Conservation (phyloP, 2,113 vertebrate species). For the Leptocoma aspasia region DNA sequence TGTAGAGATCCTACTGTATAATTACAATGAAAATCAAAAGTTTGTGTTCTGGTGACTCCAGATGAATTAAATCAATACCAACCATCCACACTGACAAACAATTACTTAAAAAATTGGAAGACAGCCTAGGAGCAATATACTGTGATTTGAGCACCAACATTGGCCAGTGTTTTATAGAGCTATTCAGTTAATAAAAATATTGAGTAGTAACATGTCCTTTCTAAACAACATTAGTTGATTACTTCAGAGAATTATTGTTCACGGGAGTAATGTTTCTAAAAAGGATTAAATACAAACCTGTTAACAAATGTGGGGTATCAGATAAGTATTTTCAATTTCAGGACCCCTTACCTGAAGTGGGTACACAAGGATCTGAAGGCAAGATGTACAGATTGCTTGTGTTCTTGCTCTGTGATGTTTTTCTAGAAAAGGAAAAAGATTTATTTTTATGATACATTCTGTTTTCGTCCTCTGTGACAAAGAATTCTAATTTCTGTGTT, state of each 20-base stretch:
- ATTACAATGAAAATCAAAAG: background rate
- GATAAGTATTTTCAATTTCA: background rate
- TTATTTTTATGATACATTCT: background rate
- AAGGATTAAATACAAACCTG: background rate
- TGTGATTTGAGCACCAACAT: background rate
- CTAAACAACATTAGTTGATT: background rate
- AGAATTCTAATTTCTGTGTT: background rate
- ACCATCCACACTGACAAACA: background rate
- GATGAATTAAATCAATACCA: background rate
- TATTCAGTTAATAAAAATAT: background rate
- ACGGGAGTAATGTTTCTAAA: background rate
- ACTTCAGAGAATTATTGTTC: background rate
- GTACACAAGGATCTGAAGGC: conserved; percentile 93
- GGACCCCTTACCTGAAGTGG: conserved; percentile 87
- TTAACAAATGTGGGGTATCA: background rate
- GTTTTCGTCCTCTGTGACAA: background rate
- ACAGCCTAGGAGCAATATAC: background rate
- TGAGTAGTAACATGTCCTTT: background rate
- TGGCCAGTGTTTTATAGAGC: background rate
- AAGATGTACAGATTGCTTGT: conserved; percentile 87
- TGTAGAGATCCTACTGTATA: background rate
- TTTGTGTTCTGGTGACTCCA: background rate
- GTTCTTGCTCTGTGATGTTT: conserved; percentile 89
- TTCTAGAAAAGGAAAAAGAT: conserved; percentile 78
- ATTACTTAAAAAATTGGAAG: background rate